A percentile compares a stretch with the other conserved stretches of the same genome.
Conservation (phyloP, 2,888 invertebrate genomes). For the Lasioglossum calceatum region DNA sequence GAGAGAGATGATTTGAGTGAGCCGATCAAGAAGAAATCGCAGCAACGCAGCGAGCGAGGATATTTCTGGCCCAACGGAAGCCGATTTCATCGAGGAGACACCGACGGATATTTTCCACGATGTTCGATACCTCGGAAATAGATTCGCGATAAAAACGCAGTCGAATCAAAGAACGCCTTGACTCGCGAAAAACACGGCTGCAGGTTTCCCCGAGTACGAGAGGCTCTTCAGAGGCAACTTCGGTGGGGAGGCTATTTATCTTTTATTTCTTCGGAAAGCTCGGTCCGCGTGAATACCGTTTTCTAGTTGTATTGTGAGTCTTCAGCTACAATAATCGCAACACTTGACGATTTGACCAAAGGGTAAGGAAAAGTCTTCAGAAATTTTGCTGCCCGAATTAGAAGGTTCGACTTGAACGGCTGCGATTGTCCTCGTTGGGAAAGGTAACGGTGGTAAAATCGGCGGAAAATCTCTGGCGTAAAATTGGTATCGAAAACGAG, state of each 20-base stretch:
- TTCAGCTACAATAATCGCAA: no score
- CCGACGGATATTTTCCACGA: slow-evolving; percentile 45
- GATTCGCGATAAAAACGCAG: slow-evolving; percentile 25
- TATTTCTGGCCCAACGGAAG: slow-evolving; percentile 30
- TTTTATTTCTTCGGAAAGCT: no score
- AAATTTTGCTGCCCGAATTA: background rate
- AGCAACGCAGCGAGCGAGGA: background rate
- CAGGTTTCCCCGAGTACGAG: slow-evolving; percentile 8
- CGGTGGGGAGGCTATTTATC: background rate
- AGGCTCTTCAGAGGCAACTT: background rate
- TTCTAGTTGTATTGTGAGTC: no score
- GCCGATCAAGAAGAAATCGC: slow-evolving; percentile 47
- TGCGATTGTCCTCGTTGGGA: background rate
- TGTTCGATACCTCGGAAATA: slow-evolving; percentile 47
- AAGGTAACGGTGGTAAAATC: background rate
- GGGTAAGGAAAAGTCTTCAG: background rate
- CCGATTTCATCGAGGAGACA: slow-evolving; percentile 43
- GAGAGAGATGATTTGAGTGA: slow-evolving; percentile 27
- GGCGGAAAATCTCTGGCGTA: background rate
- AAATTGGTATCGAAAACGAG: background rate
- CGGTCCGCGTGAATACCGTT: no score
- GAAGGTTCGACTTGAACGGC: background rate
- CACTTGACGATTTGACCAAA: no score
- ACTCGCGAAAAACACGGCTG: background rate
- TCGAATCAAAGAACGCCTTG: slow-evolving; percentile 31